These are phyloP conservation scores for Lasioglossum villosulum DNA, from an alignment of 2,888 invertebrate genomes.

Conservation along the genomic window DNA sequence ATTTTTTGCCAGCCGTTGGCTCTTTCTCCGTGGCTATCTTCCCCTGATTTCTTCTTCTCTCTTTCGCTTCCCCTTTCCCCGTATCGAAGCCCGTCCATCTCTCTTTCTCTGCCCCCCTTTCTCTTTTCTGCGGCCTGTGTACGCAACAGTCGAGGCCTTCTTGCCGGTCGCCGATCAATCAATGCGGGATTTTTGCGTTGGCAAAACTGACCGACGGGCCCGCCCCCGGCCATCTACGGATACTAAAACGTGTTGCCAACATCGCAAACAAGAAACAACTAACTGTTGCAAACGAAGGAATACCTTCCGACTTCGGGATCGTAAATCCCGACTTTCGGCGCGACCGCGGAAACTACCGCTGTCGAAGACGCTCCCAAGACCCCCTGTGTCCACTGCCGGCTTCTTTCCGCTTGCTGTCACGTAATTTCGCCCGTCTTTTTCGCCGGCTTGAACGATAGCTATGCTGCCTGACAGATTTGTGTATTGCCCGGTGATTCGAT, in stretches of 20 bases:
- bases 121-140: conserved; percentile 49
- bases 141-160: conserved; percentile 45
- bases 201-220: conserved; percentile 74
- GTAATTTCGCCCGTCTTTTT: conserved; percentile 35
- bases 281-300: conserved; percentile 78
- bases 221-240: conserved; percentile 79
- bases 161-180: conserved; percentile 79
- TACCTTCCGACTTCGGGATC: conserved; percentile 62
- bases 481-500: conserved; percentile 32
- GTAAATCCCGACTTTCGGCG: conserved; percentile 33
- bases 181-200: conserved; percentile 80
- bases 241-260: conserved; percentile 82
- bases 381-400: not conserved
- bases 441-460: conserved; percentile 10
- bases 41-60: conserved; percentile 52
- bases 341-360: conserved; percentile 6
- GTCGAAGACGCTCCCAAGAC: not conserved
- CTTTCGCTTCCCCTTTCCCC: conserved; percentile 21
- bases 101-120: conserved; percentile 34
- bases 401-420: conserved; percentile 31
- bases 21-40: conserved; percentile 49
- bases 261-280: conserved; percentile 80
- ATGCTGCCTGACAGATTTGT: conserved; percentile 28
- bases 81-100: not conserved
- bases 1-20: conserved; percentile 51